These are phyloP conservation scores for Zelleria hepariella DNA, from an alignment of 2,888 invertebrate genomes.

Conservation along the genomic window DNA sequence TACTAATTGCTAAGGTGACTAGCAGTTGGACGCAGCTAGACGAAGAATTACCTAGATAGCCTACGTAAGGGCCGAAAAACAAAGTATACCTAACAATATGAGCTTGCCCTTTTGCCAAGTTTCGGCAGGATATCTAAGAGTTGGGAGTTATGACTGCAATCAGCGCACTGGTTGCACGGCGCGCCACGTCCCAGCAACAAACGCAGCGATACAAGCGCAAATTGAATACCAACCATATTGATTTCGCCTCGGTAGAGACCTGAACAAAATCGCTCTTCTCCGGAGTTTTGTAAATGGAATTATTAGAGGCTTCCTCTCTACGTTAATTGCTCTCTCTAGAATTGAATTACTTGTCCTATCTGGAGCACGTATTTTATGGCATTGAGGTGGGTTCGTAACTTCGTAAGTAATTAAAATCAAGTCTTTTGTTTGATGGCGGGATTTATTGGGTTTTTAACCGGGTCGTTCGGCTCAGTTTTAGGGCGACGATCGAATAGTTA, in stretches of 20 bases:
- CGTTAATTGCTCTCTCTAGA: neutral
- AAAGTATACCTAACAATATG: too few species aligned
- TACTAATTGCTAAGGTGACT: too few species aligned
- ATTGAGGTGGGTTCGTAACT: neutral
- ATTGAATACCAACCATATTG: conserved; percentile 14
- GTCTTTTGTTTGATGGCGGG: neutral
- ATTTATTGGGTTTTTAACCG: neutral
- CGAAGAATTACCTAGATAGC: too few species aligned
- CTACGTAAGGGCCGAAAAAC: too few species aligned
- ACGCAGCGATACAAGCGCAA: conserved; percentile 9
- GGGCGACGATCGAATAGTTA: neutral
- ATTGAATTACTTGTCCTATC: neutral
- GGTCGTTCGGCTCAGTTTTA: neutral
- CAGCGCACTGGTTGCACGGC: neutral
- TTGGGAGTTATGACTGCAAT: neutral
- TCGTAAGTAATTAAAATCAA: neutral
- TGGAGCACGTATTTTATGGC: neutral
- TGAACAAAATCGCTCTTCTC: conserved; percentile 12
- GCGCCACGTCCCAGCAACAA: conserved; percentile 11
- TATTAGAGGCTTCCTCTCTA: neutral
- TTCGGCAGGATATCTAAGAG: too few species aligned
- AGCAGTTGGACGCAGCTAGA: too few species aligned
- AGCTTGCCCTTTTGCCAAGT: too few species aligned
- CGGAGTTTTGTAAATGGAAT: conserved; percentile 11
- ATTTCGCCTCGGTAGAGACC: conserved; percentile 11